Evolutionary conservation across 2,797 vertebrate genomes (phyloP), one percentile per base, ranked within the genome.

Genomic region (Gambusia yucatana): DNA sequence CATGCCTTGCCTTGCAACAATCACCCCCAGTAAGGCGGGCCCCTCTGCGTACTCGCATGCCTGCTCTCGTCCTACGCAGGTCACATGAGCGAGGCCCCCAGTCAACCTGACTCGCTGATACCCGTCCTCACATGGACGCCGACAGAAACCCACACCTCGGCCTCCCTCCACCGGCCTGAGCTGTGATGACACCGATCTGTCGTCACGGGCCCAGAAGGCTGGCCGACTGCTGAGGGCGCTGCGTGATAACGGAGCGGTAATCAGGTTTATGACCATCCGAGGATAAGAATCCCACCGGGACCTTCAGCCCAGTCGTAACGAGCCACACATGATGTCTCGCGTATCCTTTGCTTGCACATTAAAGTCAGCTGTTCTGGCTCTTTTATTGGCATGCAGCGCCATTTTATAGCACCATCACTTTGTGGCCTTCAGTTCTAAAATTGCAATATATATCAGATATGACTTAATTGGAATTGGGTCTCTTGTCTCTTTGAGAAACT

Each of bases 1-100:
- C 30, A 63, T 50, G 48, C 48, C 48, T 50, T 80, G 75, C 75
- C 70, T 82, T 82, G 90, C 82, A 93, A 94, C 93, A 93, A 91
- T 93, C 86, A 83, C 63, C 80, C 14, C 77, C 90, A 77, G 83
- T 84, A 84, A 91, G 72, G 57, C 83, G 6, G 77, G 82, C 83
- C 78, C 88, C 88, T 87, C 91, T 89, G 80, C 87, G 46, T 65
- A 46, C 87, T 92, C 93, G 93, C 89, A 92, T 94, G 93, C 89
- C 86, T 92, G 92, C 84, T 92, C 79, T 86, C 73, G 83, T 91
- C 92, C 94, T 50, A 91, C 93, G 79, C 79, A 44, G 88, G 89
- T 93, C 91, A 94, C 85, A 86, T 89, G 93, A 88, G 73, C 76
- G 10, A 79, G 79, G 76, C 83, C 85, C 74, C 71, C 17, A 47